Evolutionary conservation across 2,113 vertebrate species (phyloP), one percentile per base, ranked within the genome.

Genomic region (Sinocyclocheilus rhinocerous): DNA sequence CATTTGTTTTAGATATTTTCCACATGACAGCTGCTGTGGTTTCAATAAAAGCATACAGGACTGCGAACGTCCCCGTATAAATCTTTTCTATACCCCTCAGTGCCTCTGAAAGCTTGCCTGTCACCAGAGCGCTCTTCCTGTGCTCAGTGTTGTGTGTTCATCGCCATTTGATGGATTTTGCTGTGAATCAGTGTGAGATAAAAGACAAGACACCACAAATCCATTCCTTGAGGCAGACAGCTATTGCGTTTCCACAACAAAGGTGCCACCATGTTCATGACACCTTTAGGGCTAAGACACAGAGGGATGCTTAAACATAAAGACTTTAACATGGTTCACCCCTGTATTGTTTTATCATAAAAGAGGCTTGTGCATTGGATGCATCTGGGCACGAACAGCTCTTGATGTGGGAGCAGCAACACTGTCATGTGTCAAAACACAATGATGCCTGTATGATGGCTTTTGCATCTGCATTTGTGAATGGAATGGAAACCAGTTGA

Each of bases 131-230:
- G 4, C 55, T 61, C 11, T 8, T 80, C 20, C 36, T 63, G 57
- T 24, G 78, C 36, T 79, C 55, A 61, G 36, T n/a, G 57, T 59
- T 59, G 20, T 59, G 57, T 59, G 52, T 0, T 59, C 57, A 59
- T 79, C 45, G 4, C n/a, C 12, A 6, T 81, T 79, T 81, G 59
- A 81, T 65, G 45, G 78, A 81, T 63, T 81, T 81, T 29, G 61
- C 39, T 45, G 59, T 65, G 36, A 65, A 81, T n/a, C 15, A 2
- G 15, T 1, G 50, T 57, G 76, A 57, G 76, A 55, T 78, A 45
- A 81, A 65, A 81, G 78, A 79, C 77, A 79, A 61, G 6, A 39
- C 29, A 12, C 22, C 33, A 61, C 20, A 39, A 79, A 42, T 61
- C 18, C 29, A 22, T 81, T 48, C 26, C 22, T 26, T 45, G 57